These are phyloP conservation scores for Erinaceus europaeus DNA, from an alignment of 2,113 vertebrate species.

Conservation along the genomic window DNA sequence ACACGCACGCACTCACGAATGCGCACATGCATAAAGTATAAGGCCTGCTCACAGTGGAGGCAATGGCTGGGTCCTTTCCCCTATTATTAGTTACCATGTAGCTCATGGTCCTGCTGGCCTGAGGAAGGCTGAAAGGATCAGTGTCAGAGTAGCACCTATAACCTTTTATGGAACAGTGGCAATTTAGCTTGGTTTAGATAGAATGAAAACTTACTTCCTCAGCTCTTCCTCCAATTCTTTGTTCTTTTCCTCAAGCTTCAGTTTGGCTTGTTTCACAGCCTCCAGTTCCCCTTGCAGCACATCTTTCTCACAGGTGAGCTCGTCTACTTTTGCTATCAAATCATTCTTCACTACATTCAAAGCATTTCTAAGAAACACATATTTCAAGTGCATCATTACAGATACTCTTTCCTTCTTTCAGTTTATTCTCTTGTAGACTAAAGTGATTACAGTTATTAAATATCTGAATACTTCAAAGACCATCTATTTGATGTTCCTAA, in stretches of 20 bases:
- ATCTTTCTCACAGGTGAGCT: conserved; percentile 94
- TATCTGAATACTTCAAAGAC: neutral
- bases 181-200: neutral
- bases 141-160: rapidly evolving
- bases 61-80: neutral
- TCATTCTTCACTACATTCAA: conserved; percentile 98
- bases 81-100: neutral
- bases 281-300: conserved; percentile 91
- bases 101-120: neutral
- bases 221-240: conserved; percentile 95
- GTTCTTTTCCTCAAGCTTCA: conserved; percentile 94
- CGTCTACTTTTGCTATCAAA: conserved; percentile 93
- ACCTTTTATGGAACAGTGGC: neutral
- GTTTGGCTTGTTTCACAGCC: conserved; percentile 89
- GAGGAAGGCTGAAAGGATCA: neutral
- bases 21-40: neutral
- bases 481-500: neutral
- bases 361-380: conserved; percentile 88
- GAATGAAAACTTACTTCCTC: conserved; percentile 85
- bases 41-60: neutral
- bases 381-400: conserved; percentile 47
- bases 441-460: neutral
- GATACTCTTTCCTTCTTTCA: neutral
- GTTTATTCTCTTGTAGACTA: neutral
- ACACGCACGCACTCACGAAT: no score